Conservation (phyloP, 2,113 vertebrate genomes). For the Pogonocichla stellata region DNA sequence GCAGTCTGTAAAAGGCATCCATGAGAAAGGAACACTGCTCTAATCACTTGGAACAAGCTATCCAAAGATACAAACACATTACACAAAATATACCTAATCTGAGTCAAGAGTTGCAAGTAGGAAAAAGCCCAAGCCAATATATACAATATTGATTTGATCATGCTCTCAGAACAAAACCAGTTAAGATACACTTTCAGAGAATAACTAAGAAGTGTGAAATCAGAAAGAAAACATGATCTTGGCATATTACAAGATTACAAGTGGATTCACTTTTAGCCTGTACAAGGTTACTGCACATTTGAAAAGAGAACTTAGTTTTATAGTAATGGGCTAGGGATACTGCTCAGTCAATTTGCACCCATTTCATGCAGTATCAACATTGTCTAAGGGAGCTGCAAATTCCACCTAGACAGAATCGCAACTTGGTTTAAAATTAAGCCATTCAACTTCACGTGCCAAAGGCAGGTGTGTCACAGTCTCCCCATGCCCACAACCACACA, state of each 20-base stretch:
- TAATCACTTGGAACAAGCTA: slow-evolving; percentile 21
- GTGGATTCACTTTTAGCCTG: not conserved
- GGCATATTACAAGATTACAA: not conserved
- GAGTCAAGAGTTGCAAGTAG: not conserved
- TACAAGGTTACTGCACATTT: not conserved
- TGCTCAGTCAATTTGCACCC: not conserved
- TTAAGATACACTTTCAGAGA: not conserved
- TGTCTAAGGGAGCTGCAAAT: not conserved
- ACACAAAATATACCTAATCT: not conserved
- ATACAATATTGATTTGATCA: not conserved
- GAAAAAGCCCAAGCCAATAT: not conserved
- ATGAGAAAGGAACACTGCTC: slow-evolving; percentile 65
- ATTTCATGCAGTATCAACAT: not conserved
- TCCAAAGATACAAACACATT: not conserved
- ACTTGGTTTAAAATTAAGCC: not conserved
- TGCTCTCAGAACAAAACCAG: not conserved
- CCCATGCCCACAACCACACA: not conserved
- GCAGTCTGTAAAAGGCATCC: slow-evolving; percentile 83
- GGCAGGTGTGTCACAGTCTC: not conserved
- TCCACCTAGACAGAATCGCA: not conserved
- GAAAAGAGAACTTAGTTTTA: not conserved
- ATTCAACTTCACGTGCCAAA: not conserved
- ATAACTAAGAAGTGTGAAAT: not conserved
- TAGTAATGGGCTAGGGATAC: not conserved
- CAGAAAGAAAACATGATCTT: not conserved